Percentiles rank a stretch among this genome's conserved stretches.
These are phyloP conservation scores for Drosophila picticornis DNA, from an alignment of 2,888 invertebrate genomes.

Conservation along the genomic window DNA sequence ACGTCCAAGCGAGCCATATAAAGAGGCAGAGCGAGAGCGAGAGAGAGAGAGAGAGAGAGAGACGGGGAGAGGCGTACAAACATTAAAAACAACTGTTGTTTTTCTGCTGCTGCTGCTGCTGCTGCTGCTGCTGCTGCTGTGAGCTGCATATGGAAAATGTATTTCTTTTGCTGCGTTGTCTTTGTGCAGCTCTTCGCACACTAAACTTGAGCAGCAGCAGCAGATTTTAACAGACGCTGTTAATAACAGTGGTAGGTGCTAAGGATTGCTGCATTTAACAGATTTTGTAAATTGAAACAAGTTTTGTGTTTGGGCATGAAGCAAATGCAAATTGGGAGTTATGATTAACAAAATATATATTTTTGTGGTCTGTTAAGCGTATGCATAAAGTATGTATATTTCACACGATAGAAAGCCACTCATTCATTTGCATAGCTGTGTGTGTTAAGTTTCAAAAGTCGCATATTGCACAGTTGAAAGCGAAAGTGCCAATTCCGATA, in stretches of 20 bases:
- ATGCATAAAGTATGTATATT: slow-evolving; percentile 33
- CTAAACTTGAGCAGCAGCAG: slow-evolving; percentile 37
- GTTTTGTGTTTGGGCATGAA: slow-evolving; percentile 65
- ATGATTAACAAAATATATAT: slow-evolving; percentile 53
- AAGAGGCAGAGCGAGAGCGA: neutral
- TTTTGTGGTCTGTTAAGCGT: slow-evolving; percentile 1
- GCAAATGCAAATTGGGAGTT: slow-evolving; percentile 54
- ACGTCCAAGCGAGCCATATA: slow-evolving; percentile 52
- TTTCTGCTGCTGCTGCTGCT: slow-evolving; percentile 10
- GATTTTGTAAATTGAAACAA: slow-evolving; percentile 55
- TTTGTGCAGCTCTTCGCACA: slow-evolving; percentile 50
- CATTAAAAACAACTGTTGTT: slow-evolving; percentile 57
- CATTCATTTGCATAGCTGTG: slow-evolving; percentile 58
- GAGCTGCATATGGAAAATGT: slow-evolving; percentile 78
- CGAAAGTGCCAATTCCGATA: slow-evolving; percentile 55
- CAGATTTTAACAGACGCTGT: slow-evolving; percentile 10
- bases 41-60: neutral
- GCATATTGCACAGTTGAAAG: slow-evolving; percentile 42
- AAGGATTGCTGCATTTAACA: slow-evolving; percentile 46
- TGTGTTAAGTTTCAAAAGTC: slow-evolving; percentile 37
- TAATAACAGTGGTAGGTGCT: slow-evolving; percentile 35
- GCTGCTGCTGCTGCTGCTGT: slow-evolving; percentile 37
- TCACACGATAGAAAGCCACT: slow-evolving; percentile 71
- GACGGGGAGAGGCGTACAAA: slow-evolving; percentile 20
- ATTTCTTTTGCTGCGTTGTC: slow-evolving; percentile 55